phyloP scores from a whole-genome alignment of 1,140 invertebrate genomes.

The Arion vulgaris region DNA sequence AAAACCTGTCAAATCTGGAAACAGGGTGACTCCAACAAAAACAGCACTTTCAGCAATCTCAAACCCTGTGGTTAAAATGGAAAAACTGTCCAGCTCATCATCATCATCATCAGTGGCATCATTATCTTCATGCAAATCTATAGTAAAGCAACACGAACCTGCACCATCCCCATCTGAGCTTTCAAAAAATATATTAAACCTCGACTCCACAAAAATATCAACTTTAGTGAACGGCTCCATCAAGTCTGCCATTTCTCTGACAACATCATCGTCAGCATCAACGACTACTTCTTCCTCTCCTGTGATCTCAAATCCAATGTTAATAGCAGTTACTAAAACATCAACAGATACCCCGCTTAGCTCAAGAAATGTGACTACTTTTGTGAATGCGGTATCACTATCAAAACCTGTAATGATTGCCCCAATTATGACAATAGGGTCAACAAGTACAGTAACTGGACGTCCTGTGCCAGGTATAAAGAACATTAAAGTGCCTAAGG shows the following conservation, averaged over 20 bases:
- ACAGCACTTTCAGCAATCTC: constrained; percentile 31
- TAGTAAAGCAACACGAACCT: not conserved
- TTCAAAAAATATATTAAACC: not conserved
- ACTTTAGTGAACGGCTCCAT: constrained; percentile 31
- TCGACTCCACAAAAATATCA: constrained; percentile 37
- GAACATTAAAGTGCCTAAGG: constrained; percentile 43
- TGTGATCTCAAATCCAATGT: constrained; percentile 30
- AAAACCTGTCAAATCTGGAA: constrained; percentile 30
- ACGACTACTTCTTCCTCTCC: constrained; percentile 8
- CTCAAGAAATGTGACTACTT: constrained; percentile 31
- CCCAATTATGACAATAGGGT: constrained; percentile 32
- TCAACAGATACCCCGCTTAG: constrained; percentile 49
- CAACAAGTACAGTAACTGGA: not conserved
- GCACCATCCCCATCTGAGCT: constrained; percentile 6
- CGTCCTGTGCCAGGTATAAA: constrained; percentile 21
- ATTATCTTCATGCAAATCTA: not conserved
- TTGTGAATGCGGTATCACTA: constrained; percentile 30
- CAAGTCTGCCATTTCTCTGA: constrained; percentile 42
- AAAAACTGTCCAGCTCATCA: constrained; percentile 58
- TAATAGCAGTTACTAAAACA: constrained; percentile 42
- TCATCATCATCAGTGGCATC: not conserved
- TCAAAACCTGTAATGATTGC: constrained; percentile 29
- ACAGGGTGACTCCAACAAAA: constrained; percentile 17
- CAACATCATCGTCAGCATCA: constrained; percentile 31
- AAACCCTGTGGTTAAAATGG: constrained; percentile 71